Evolutionary conservation across 2,797 vertebrate genomes (phyloP).

Genomic region (Pempheris klunzingeri): DNA sequence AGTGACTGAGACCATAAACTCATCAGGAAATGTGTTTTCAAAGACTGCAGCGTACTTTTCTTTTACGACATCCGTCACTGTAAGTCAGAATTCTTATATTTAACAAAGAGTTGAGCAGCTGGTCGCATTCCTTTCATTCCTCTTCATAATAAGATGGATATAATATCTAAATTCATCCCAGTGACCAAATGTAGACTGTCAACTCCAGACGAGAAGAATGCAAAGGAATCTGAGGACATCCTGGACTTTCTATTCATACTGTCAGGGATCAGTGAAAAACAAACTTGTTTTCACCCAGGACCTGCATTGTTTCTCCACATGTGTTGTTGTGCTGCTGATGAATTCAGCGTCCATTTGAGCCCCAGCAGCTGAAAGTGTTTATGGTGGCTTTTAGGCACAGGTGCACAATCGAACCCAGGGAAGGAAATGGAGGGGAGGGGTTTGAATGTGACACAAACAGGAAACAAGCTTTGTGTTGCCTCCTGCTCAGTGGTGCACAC

Average conservation of each 20-base stretch:
- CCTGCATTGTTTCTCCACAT: slow-evolving; percentile 69
- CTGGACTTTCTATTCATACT: slow-evolving; percentile 68
- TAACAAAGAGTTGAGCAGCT: slow-evolving; percentile 48
- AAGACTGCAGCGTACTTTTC: not conserved
- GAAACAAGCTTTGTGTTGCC: slow-evolving; percentile 73
- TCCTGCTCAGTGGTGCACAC: slow-evolving; percentile 42
- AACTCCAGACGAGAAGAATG: slow-evolving; percentile 39
- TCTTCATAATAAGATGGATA: slow-evolving; percentile 54
- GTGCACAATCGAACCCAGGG: slow-evolving; percentile 72
- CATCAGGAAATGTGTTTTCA: too few relatives aligned
- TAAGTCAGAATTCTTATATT: slow-evolving; percentile 37
- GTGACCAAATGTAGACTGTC: slow-evolving; percentile 55
- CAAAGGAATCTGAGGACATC: slow-evolving; percentile 51
- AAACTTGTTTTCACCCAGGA: slow-evolving; percentile 70
- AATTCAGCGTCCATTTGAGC: slow-evolving; percentile 31
- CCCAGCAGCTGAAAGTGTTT: slow-evolving; percentile 62
- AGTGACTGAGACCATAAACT: too few relatives aligned
- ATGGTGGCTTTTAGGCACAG: slow-evolving; percentile 69
- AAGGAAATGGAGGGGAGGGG: slow-evolving; percentile 78
- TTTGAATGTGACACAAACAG: slow-evolving; percentile 81
- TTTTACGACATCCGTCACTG: slow-evolving; percentile 1
- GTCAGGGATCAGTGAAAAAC: slow-evolving; percentile 58
- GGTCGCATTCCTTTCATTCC: slow-evolving; percentile 69
- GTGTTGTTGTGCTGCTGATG: slow-evolving; percentile 64
- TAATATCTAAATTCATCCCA: slow-evolving; percentile 52